These are phyloP conservation scores for Hymenopus coronatus DNA, from an alignment of 2,888 invertebrate species.

Conservation along the genomic window DNA sequence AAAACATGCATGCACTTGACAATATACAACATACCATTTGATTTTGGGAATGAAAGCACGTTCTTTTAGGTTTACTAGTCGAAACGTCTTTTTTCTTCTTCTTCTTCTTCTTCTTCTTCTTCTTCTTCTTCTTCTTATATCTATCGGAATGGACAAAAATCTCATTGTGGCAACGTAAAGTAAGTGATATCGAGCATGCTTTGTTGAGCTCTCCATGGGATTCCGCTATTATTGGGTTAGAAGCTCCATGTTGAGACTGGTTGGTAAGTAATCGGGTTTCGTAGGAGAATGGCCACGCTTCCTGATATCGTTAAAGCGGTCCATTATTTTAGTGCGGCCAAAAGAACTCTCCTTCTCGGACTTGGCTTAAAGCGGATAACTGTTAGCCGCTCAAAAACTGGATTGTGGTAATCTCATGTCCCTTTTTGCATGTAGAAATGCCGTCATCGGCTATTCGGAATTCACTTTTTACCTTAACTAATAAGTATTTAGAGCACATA, in stretches of 20 bases:
- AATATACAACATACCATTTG: too few species aligned
- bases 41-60: background rate
- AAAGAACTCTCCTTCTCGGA: background rate
- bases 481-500: too few species aligned
- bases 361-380: background rate
- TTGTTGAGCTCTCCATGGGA: background rate
- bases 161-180: background rate
- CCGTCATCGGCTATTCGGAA: too few species aligned
- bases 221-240: background rate
- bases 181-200: background rate
- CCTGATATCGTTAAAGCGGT: background rate
- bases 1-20: too few species aligned
- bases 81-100: background rate
- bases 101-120: too few species aligned
- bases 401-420: background rate
- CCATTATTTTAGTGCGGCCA: background rate
- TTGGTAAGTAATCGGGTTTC: background rate
- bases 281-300: background rate
- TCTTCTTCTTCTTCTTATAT: background rate
- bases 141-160: background rate
- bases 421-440: background rate
- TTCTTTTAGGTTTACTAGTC: background rate
- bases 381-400: background rate
- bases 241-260: background rate
- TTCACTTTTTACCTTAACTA: too few species aligned